phyloP scores from a whole-genome alignment of 2,888 invertebrate genomes.

The Empis livida region DNA sequence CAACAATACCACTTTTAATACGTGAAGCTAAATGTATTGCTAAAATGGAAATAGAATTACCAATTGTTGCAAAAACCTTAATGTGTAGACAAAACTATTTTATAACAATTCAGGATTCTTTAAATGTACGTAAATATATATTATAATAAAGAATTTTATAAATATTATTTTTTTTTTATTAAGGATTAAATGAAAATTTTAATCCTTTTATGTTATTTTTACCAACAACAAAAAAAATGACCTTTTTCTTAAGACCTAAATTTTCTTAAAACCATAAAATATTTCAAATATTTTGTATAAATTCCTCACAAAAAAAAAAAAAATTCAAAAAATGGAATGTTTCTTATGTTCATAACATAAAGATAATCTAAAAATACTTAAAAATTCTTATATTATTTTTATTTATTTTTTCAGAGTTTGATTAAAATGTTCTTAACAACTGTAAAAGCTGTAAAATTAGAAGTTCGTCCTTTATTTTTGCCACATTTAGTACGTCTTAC shows the following conservation, averaged over 20 bases:
- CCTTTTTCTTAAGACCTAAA: too few relatives aligned
- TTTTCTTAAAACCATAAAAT: too few relatives aligned
- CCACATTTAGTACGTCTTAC: slow-evolving; percentile 78
- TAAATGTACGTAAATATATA: slow-evolving; percentile 43
- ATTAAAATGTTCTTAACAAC: slow-evolving; percentile 62
- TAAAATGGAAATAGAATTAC: slow-evolving; percentile 68
- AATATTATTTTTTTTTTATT: too few relatives aligned
- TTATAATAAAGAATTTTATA: background rate
- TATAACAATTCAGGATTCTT: slow-evolving; percentile 57
- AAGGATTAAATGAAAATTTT: too few relatives aligned
- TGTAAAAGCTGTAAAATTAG: slow-evolving; percentile 64
- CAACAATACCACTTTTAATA: slow-evolving; percentile 59
- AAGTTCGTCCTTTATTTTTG: slow-evolving; percentile 79
- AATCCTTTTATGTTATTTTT: too few relatives aligned
- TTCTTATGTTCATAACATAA: too few relatives aligned
- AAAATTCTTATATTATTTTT: background rate
- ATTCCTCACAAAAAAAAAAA: too few relatives aligned
- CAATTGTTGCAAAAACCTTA: slow-evolving; percentile 66
- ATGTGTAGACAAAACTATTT: slow-evolving; percentile 68
- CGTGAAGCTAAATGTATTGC: slow-evolving; percentile 75
- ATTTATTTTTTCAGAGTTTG: slow-evolving; percentile 43
- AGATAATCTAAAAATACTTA: too few relatives aligned
- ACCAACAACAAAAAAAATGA: too few relatives aligned
- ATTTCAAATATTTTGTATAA: too few relatives aligned
- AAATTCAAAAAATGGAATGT: too few relatives aligned